Evolutionary conservation across 2,113 vertebrate species (phyloP).

Genomic region (Mormyrus lacerda): DNA sequence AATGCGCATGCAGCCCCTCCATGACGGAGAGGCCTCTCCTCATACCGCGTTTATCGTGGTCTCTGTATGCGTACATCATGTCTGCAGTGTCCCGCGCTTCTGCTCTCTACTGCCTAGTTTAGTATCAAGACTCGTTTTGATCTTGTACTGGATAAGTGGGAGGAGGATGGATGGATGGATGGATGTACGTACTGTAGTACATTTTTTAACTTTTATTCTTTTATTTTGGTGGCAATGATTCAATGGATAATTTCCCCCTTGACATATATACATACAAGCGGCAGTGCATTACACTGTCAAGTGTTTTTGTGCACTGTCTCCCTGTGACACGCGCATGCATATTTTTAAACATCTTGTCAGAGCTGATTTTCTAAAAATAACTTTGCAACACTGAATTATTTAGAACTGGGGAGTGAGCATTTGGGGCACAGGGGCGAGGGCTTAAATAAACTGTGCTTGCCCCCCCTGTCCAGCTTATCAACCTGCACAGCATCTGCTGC

Average conservation of each 20-base stretch:
- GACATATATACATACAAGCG: not conserved
- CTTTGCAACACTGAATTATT: constrained; percentile 33
- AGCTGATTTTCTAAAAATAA: constrained; percentile 39
- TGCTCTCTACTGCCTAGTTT: not conserved
- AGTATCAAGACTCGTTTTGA: not conserved
- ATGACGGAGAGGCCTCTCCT: not conserved
- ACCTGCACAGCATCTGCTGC: not conserved
- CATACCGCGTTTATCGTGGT: not conserved
- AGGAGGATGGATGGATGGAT: not conserved
- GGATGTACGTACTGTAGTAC: not conserved
- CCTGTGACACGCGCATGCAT: not conserved
- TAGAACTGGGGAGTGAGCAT: constrained; percentile 8
- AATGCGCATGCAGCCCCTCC: not conserved
- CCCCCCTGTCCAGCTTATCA: not conserved
- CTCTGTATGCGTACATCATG: not conserved
- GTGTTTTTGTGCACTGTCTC: not conserved
- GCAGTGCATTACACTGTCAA: not conserved
- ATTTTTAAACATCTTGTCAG: constrained; percentile 3
- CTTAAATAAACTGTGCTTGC: not conserved
- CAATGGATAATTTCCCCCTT: not conserved
- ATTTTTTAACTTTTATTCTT: constrained; percentile 30
- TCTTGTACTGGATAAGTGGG: not conserved
- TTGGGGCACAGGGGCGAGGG: not conserved
- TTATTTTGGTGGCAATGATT: not conserved
- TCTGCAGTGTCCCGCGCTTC: not conserved